Evolutionary conservation across 2,797 vertebrate genomes (phyloP), one percentile per base, ranked within the genome.

Genomic region (Anguilla obscura): DNA sequence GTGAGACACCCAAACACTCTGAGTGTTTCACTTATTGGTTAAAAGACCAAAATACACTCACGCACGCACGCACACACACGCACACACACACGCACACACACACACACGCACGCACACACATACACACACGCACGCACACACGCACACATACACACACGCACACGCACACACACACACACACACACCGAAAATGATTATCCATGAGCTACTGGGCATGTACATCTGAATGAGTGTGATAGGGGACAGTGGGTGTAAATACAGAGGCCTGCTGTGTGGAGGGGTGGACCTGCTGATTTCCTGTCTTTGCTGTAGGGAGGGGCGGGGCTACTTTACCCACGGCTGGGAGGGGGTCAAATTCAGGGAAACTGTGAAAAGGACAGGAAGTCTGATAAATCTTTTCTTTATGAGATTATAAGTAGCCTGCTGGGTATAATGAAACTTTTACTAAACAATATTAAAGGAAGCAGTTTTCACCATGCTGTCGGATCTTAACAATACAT

Each of bases 281-380:
- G 30, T 10, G 69, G 69, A 7, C 69, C 30, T 36, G 27, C 10
- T 27, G 66, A 24, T 21, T 66, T 66, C 63, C 63, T 66, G 63
- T n/a, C 63, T 66, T 10, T 58, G 56, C 56, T 58, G 56, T 21
- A 21, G 63, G 6, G 24, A 10, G 30, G 69, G 27, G 12, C 69
- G 33, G 74, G 74, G 74, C 69, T 33, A 3, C 27, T 71, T 27
- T 9, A 71, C n/a, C 69, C 27, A 30, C 7, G 1, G 27, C 69
- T 36, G 58, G 60, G 40, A 90, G 84, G 83, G 76, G 33, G 21
- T 69, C 24, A 7, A 86, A 63, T 9, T 69, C 56, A 84, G 50
- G 66, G 87, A 89, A 91, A 52, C 50, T 40, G 79, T 10, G n/a
- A 87, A 88, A 91, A 89, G 89, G 80, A 83, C 87, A 90, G 89